Evolutionary conservation across 2,888 invertebrate species (phyloP), one percentile per base, ranked within the genome.

Genomic region (Agrotis puta): DNA sequence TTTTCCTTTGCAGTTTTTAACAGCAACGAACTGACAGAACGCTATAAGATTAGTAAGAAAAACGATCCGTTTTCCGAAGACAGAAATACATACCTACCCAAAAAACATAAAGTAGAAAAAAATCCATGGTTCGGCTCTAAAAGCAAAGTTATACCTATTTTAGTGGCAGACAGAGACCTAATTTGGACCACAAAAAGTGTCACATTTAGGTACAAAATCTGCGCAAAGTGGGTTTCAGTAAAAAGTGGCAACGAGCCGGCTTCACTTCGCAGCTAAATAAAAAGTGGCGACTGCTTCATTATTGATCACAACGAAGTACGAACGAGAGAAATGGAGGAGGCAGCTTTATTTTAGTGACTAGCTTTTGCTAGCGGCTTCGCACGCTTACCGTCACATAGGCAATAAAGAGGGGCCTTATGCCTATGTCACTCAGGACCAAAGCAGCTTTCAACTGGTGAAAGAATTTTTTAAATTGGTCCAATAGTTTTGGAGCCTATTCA

Each of bases 251-350:
- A 77, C 64, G 56, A 70, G 73, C 68, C 50, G 75, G 45, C 45
- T 66, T 62, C 81, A 76, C 71, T 66, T 62, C 81, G 77, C 71
- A 67, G 64, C 65, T 72, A 74, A 83, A 78, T 83, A 85, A 85
- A 82, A 85, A 81, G 77, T 82, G 64, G 65, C 64, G 76, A 79
- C 76, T 75, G 78, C 86, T 87, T 87, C 86, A 86, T 88, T 87
- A 86, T 84, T 79, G 81, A 81, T 66, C 64, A 63, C 71, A 48
- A 9, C 7, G 64, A 77, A n/a, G 58, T 57, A n/a, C 13, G 71
- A 71, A 81, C 3, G 24, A 47, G 56, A 39, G 58, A 3, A 7
- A 4, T 53, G 71, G 80, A 86, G 45, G 3, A 69, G 85, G 72
- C 20, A 69, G 0, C 13, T 54, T 58, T 47, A 63, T n/a, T 20